These are phyloP conservation scores for Taurulus bubalis DNA, from an alignment of 2,113 vertebrate genomes.

Conservation along the genomic window DNA sequence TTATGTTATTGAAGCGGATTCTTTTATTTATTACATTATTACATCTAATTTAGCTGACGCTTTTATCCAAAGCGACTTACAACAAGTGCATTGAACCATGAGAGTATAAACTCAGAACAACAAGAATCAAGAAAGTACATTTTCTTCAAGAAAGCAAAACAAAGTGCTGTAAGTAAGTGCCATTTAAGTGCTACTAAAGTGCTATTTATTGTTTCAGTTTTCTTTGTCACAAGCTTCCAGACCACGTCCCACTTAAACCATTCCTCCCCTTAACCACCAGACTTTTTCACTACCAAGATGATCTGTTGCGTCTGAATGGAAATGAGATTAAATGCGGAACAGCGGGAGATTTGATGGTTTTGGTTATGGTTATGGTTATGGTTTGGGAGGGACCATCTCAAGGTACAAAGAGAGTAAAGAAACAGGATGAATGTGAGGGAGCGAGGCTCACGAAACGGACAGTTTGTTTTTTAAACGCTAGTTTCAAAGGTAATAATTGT, in stretches of 20 bases:
- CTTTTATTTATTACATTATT: too few relatives aligned
- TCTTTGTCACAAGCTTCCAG: background rate
- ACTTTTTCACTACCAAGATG: background rate
- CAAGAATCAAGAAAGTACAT: too few relatives aligned
- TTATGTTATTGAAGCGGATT: background rate
- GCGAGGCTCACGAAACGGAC: background rate
- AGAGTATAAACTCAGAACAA: too few relatives aligned
- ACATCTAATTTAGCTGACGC: too few relatives aligned
- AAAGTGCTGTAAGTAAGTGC: too few relatives aligned
- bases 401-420: background rate
- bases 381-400: background rate
- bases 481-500: background rate
- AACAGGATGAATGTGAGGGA: background rate
- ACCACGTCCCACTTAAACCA: background rate
- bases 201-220: background rate
- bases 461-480: background rate
- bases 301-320: background rate
- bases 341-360: background rate
- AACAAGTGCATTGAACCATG: too few relatives aligned
- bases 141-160: too few relatives aligned
- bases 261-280: background rate
- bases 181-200: too few relatives aligned
- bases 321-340: background rate
- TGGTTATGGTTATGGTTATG: background rate
- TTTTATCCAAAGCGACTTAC: too few relatives aligned